phyloP scores from a whole-genome alignment of 2,888 invertebrate species.

The Saturnia japonica region DNA sequence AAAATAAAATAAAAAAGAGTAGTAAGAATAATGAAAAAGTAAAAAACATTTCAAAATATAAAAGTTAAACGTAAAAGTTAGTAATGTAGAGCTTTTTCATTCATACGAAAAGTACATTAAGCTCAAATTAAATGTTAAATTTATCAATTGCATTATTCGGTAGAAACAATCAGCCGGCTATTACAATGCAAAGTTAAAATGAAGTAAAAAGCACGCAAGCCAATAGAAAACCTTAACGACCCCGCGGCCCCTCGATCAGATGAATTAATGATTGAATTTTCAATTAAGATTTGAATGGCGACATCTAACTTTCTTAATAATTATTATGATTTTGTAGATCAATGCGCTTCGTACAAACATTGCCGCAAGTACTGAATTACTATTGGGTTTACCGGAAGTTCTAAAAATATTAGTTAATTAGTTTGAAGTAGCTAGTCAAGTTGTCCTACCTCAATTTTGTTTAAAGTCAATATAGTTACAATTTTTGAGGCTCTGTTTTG shows the following conservation, averaged over 20 bases:
- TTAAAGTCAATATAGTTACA: neutral
- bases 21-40: neutral
- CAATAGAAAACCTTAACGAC: slow-evolving; percentile 72
- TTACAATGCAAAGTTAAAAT: slow-evolving; percentile 66
- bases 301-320: slow-evolving; percentile 67
- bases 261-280: slow-evolving; percentile 80
- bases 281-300: slow-evolving; percentile 72
- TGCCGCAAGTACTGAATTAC: neutral
- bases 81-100: neutral
- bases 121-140: neutral
- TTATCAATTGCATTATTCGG: slow-evolving; percentile 27
- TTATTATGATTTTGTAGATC: slow-evolving; percentile 41
- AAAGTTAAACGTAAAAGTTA: neutral
- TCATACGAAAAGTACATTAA: neutral
- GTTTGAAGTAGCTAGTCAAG: neutral
- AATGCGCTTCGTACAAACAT: neutral
- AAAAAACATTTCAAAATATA: neutral
- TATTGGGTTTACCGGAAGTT: neutral
- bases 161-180: slow-evolving; percentile 62
- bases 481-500: neutral
- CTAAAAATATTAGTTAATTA: neutral
- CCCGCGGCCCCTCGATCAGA: slow-evolving; percentile 69
- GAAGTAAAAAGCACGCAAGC: slow-evolving; percentile 61
- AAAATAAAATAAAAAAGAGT: no score
- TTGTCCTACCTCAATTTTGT: neutral